Evolutionary conservation across 2,797 vertebrate genomes (phyloP).

Genomic region (Cephalopachus bancanus): DNA sequence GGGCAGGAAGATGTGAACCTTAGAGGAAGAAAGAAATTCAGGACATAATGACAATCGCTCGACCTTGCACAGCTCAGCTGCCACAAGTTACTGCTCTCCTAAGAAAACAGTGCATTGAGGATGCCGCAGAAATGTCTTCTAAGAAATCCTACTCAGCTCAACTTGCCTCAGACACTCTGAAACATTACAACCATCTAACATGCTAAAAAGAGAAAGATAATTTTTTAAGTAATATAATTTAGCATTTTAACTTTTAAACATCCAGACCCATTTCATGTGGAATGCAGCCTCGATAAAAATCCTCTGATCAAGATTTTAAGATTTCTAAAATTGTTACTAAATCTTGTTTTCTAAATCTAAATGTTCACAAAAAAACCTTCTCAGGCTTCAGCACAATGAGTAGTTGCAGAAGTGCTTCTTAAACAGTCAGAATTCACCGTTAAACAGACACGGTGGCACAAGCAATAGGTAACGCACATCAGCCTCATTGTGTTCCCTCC

Average conservation of each 20-base stretch:
- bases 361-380: conserved; percentile 25
- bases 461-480: too few relatives aligned
- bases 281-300: conserved; percentile 39
- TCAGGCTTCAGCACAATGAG: not conserved
- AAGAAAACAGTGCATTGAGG: not conserved
- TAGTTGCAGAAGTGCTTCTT: not conserved
- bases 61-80: not conserved
- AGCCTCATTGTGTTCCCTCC: not conserved
- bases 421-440: not conserved
- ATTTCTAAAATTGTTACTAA: conserved; percentile 9
- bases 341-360: not conserved
- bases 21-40: not conserved
- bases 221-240: not conserved
- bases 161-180: not conserved
- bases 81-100: not conserved
- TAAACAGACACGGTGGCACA: not conserved
- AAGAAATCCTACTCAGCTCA: not conserved
- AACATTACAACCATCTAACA: not conserved
- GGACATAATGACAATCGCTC: not conserved
- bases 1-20: not conserved
- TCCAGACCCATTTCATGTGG: not conserved
- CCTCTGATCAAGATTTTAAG: conserved; percentile 6
- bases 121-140: not conserved
- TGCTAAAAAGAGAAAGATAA: conserved; percentile 15
- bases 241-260: conserved; percentile 41